Evolutionary conservation across 2,888 invertebrate genomes (phyloP).

Genomic region (Cataglyphis altisquamis): DNA sequence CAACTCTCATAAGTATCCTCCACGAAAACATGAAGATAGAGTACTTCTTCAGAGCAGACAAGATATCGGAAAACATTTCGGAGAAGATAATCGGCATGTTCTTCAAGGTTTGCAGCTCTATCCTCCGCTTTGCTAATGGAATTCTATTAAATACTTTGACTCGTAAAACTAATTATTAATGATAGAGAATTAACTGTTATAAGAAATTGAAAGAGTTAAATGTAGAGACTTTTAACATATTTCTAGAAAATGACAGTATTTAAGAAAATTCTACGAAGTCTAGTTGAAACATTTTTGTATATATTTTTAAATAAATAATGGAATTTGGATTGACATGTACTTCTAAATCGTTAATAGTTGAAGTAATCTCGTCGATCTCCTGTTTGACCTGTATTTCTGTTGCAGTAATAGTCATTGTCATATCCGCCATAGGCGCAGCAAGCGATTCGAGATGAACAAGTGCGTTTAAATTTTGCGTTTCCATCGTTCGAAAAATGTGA

Average conservation of each 20-base stretch:
- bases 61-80: conserved; percentile 88
- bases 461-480: conserved; percentile 89
- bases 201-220: background rate
- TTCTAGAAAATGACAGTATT: background rate
- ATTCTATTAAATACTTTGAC: conserved; percentile 64
- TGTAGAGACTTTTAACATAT: background rate
- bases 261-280: background rate
- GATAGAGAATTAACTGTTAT: background rate
- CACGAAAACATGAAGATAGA: conserved; percentile 88
- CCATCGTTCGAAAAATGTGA: conserved; percentile 88
- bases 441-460: conserved; percentile 89
- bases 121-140: conserved; percentile 86
- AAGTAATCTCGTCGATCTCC: conserved; percentile 85
- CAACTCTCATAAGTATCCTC: conserved; percentile 90
- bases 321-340: conserved; percentile 72
- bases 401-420: conserved; percentile 86
- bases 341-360: conserved; percentile 85
- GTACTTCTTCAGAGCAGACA: conserved; percentile 87
- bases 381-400: conserved; percentile 86
- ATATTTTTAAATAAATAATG: background rate
- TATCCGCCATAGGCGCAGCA: conserved; percentile 87
- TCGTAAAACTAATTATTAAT: background rate
- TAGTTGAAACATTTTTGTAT: background rate
- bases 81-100: conserved; percentile 88
- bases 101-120: conserved; percentile 87